Evolutionary conservation across 2,888 invertebrate species (phyloP).

Genomic region (Dorcus hopei): DNA sequence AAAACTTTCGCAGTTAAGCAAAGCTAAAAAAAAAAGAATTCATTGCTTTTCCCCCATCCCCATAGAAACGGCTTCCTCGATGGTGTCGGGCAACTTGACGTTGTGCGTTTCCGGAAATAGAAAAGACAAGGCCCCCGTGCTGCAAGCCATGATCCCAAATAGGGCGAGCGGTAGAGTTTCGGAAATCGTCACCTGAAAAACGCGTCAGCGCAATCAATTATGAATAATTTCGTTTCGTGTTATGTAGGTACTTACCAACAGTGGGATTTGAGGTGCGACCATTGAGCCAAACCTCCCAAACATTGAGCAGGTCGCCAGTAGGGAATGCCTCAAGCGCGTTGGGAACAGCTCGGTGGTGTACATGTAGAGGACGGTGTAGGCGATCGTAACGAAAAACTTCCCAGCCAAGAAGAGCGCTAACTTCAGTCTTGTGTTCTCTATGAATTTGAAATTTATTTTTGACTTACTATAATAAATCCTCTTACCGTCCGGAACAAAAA

Average conservation of each 20-base stretch:
- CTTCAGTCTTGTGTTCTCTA: conserved; percentile 5
- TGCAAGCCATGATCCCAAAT: conserved; percentile 56
- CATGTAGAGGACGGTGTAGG: conserved; percentile 65
- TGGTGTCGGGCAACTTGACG: conserved; percentile 59
- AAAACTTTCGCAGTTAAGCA: too few species aligned
- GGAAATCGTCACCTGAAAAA: conserved; percentile 52
- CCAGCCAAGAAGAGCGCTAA: conserved; percentile 55
- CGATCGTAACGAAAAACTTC: conserved; percentile 63
- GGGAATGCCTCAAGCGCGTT: conserved; percentile 62
- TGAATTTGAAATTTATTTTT: conserved; percentile 1
- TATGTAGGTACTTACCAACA: conserved; percentile 51
- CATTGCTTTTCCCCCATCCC: conserved; percentile 27
- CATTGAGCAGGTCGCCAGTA: conserved; percentile 67
- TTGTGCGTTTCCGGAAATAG: conserved; percentile 64
- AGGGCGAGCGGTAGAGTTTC: conserved; percentile 56
- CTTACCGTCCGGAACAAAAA: conserved; percentile 50
- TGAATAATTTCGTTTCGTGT: background rate
- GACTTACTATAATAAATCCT: background rate
- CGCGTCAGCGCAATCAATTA: background rate
- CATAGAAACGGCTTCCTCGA: conserved; percentile 54
- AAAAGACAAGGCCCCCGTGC: conserved; percentile 57
- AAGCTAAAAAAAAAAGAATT: too few species aligned
- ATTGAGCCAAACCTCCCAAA: conserved; percentile 67
- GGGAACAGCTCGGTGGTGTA: conserved; percentile 72
- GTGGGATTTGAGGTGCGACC: conserved; percentile 67